Conservation (phyloP, 23 tunicate genomes). For the Phallusia fumigata region DNA sequence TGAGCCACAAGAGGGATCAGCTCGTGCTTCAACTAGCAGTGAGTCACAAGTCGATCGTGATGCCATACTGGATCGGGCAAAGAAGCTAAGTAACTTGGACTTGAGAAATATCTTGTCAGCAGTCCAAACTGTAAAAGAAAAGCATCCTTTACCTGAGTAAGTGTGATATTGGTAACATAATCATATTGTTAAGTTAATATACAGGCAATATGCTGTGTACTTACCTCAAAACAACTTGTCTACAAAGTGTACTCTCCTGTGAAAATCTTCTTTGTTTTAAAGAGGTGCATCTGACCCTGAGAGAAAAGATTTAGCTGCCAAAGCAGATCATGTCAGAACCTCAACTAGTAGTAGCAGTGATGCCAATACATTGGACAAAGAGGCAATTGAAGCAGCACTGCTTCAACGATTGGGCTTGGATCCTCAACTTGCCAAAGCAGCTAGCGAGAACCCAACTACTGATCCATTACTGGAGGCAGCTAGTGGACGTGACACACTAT, state of each 20-base stretch:
- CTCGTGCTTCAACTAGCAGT: too few relatives aligned
- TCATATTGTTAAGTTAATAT: too few relatives aligned
- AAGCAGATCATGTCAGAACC: neutral
- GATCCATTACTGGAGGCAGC: conserved; percentile 18
- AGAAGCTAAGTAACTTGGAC: conserved; percentile 55
- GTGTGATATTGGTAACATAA: neutral
- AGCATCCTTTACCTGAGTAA: neutral
- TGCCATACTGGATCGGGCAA: conserved; percentile 58
- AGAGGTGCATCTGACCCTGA: neutral
- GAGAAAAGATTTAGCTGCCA: neutral
- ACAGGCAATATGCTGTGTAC: too few relatives aligned
- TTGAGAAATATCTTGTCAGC: conserved; percentile 70
- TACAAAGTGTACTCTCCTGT: too few relatives aligned
- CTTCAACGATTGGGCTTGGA: neutral
- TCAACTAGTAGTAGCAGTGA: neutral
- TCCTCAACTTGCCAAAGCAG: neutral
- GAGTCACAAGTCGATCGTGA: neutral
- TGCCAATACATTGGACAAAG: neutral
- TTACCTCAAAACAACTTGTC: too few relatives aligned
- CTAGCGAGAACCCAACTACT: neutral
- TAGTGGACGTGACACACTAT: conserved; percentile 1
- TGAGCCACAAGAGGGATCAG: too few relatives aligned
- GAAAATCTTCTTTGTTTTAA: neutral
- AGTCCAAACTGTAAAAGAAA: conserved; percentile 50
- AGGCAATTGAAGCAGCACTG: conserved; percentile 7